These are phyloP conservation scores for Sebastes elongatus DNA, from an alignment of 2,797 vertebrate genomes.

Conservation along the genomic window DNA sequence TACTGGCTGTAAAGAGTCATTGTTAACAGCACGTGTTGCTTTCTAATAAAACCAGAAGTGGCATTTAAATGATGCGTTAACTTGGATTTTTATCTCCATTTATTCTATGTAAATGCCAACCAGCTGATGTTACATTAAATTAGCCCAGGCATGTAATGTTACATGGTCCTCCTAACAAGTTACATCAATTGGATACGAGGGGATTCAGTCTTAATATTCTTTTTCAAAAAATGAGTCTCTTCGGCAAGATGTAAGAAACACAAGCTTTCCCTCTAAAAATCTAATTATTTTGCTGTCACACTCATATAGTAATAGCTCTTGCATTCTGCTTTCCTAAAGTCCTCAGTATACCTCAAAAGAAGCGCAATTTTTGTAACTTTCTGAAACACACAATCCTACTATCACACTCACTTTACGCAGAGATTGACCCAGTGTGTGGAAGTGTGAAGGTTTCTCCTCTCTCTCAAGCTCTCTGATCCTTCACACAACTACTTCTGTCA, in stretches of 20 bases:
- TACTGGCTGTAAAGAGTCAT: background rate
- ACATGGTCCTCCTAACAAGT: background rate
- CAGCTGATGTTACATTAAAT: background rate
- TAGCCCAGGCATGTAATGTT: no score
- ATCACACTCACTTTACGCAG: background rate
- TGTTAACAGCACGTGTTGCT: background rate
- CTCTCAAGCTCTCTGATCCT: background rate
- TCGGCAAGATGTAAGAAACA: background rate
- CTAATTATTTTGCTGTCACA: background rate
- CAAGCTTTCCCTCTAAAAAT: background rate
- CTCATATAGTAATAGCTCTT: background rate
- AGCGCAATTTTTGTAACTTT: background rate
- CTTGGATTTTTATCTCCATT: background rate
- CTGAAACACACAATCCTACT: background rate
- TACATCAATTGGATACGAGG: background rate
- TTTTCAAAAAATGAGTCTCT: background rate
- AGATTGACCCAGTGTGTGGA: background rate
- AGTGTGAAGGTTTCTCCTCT: background rate
- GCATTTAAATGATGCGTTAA: background rate
- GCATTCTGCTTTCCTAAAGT: background rate
- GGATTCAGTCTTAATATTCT: background rate
- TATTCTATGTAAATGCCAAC: background rate
- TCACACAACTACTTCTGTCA: background rate
- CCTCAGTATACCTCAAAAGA: background rate
- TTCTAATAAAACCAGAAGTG: background rate